Conservation (phyloP, 2,888 invertebrate genomes). For the Diploptera punctata region DNA sequence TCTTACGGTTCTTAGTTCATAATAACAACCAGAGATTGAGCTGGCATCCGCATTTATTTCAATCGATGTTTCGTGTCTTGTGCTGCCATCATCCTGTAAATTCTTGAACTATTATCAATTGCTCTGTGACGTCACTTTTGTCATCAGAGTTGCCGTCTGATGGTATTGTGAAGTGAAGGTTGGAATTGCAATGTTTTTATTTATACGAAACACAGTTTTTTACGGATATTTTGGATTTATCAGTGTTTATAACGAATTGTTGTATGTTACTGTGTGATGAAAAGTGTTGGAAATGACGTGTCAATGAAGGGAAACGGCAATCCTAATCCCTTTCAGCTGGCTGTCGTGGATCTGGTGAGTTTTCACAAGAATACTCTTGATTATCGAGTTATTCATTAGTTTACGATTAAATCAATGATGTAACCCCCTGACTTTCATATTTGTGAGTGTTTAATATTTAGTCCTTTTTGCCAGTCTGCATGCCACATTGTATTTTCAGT, state of each 20-base stretch:
- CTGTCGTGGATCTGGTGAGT: not conserved
- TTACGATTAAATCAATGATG: too few species aligned
- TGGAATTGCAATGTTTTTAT: not conserved
- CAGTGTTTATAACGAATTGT: not conserved
- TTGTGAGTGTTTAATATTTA: too few species aligned
- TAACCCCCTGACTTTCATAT: too few species aligned
- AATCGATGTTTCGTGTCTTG: too few species aligned
- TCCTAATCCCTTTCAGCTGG: not conserved
- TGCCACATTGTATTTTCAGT: too few species aligned
- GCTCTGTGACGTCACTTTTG: conserved; percentile 8
- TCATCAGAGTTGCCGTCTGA: not conserved
- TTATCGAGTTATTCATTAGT: too few species aligned
- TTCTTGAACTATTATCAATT: not conserved
- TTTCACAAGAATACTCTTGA: too few species aligned
- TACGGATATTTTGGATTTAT: conserved; percentile 10
- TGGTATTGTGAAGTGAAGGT: not conserved
- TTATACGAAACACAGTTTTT: not conserved
- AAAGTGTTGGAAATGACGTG: not conserved
- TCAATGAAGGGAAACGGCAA: not conserved
- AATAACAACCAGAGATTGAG: not conserved
- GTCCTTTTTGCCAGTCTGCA: too few species aligned
- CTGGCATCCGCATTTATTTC: not conserved
- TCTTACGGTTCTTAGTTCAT: too few species aligned
- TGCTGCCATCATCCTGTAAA: not conserved
- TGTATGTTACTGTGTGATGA: not conserved